These are phyloP conservation scores for Cairina moschata DNA, from an alignment of 2,113 vertebrate genomes.

Conservation along the genomic window DNA sequence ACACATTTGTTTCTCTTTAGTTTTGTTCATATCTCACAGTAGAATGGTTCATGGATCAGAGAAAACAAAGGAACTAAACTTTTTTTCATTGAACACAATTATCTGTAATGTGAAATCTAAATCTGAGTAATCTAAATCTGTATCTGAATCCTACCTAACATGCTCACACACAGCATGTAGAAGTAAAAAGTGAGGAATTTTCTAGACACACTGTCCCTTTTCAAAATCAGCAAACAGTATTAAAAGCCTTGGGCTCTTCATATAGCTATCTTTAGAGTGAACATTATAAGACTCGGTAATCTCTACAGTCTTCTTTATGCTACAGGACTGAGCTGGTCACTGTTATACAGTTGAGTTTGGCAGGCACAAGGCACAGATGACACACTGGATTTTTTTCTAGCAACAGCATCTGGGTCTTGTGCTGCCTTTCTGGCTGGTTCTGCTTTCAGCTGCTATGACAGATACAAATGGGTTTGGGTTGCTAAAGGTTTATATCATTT, in stretches of 20 bases:
- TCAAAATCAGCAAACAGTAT: neutral
- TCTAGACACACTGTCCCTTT: neutral
- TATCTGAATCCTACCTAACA: neutral
- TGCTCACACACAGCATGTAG: rapidly evolving
- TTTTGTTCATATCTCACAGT: neutral
- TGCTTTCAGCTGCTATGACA: conserved; percentile 50
- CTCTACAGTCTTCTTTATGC: neutral
- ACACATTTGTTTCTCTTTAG: neutral
- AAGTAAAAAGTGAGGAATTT: neutral
- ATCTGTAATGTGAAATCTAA: neutral
- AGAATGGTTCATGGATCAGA: neutral
- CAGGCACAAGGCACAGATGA: conserved; percentile 35
- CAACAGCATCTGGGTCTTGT: conserved; percentile 25
- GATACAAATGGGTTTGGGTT: conserved; percentile 29
- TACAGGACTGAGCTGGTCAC: neutral
- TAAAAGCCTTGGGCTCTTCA: neutral
- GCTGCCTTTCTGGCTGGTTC: conserved; percentile 41
- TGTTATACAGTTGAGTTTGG: neutral
- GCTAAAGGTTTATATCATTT: conserved; percentile 33
- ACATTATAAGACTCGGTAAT: neutral
- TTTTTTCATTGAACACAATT: neutral
- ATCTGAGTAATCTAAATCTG: neutral
- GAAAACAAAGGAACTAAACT: neutral
- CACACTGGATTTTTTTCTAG: neutral
- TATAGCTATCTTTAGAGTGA: neutral